Conservation (phyloP, 2,888 invertebrate species). For the Orthosia gothica region DNA sequence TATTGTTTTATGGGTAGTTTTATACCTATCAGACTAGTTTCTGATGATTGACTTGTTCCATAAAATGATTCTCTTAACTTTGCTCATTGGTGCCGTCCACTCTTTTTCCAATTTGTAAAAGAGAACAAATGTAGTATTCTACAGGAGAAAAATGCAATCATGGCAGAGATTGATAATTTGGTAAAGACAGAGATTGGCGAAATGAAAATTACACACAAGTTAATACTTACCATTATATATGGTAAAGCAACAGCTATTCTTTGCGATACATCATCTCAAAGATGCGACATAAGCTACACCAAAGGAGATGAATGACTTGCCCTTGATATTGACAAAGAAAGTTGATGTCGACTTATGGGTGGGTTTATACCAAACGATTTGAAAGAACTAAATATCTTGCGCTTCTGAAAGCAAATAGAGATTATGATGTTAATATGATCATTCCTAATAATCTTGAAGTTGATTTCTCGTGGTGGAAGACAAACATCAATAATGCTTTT, state of each 20-base stretch:
- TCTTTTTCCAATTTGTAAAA: background rate
- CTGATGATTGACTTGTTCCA: background rate
- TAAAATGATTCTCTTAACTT: background rate
- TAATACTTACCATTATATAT: background rate
- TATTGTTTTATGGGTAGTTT: background rate
- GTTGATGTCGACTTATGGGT: no score
- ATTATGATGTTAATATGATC: no score
- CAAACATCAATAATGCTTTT: no score
- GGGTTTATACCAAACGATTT: no score
- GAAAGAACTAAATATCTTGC: no score
- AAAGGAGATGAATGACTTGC: slow-evolving; percentile 2
- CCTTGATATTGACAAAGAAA: no score
- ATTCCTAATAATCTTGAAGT: no score
- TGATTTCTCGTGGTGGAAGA: no score
- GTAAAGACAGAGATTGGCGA: background rate
- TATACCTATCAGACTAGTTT: background rate
- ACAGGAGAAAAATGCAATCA: background rate
- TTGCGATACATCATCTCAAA: slow-evolving; percentile 5
- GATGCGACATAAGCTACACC: slow-evolving; percentile 2
- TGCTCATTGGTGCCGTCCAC: background rate
- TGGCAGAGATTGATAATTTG: background rate
- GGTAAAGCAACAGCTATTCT: slow-evolving; percentile 3
- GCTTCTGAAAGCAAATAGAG: no score
- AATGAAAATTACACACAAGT: background rate
- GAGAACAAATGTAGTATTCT: background rate